phyloP scores from a whole-genome alignment of 2,888 invertebrate genomes.

The Agriopis marginaria region DNA sequence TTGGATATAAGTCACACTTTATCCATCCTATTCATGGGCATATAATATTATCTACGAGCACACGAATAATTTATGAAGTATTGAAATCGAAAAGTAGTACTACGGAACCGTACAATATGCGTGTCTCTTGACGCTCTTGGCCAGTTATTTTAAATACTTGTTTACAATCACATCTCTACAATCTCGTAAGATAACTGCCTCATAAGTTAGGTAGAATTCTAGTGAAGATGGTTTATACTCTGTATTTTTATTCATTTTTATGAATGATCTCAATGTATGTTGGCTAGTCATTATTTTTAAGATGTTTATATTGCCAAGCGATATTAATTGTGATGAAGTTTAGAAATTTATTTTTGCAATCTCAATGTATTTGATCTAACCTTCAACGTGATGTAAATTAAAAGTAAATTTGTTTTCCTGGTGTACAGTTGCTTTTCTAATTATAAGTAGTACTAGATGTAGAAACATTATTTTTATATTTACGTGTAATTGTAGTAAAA shows the following conservation, averaged over 20 bases:
- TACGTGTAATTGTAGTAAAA: slow-evolving; percentile 23
- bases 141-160: no score
- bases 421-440: slow-evolving; percentile 51
- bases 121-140: no score
- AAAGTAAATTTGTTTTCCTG: slow-evolving; percentile 8
- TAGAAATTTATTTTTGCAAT: slow-evolving; percentile 31
- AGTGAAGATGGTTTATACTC: neutral
- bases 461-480: slow-evolving; percentile 59
- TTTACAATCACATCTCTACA: no score
- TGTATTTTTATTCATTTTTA: neutral
- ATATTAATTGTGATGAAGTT: slow-evolving; percentile 73
- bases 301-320: slow-evolving; percentile 78
- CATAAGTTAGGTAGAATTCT: neutral
- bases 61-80: no score
- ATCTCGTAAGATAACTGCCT: neutral
- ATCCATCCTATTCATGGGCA: no score
- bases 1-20: no score
- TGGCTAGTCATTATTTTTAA: slow-evolving; percentile 62
- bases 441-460: slow-evolving; percentile 47
- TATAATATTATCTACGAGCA: no score
- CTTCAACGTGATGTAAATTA: slow-evolving; percentile 25
- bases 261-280: slow-evolving; percentile 58
- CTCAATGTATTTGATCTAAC: slow-evolving; percentile 19
- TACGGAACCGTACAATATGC: no score
- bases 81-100: no score